Evolutionary conservation across 2,113 vertebrate species (phyloP).

Genomic region (Diadophis punctatus): DNA sequence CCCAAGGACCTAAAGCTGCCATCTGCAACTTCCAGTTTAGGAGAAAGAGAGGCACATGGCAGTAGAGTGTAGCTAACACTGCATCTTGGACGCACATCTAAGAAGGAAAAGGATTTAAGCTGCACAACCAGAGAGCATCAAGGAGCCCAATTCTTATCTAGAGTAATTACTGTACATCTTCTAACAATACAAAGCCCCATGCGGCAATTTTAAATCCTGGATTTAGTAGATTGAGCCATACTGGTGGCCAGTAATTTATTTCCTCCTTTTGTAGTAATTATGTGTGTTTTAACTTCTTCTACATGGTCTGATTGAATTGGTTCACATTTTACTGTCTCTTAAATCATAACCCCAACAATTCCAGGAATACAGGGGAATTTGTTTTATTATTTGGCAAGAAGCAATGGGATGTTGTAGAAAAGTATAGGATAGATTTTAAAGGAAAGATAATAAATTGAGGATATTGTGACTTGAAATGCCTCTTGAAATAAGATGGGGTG

Average conservation of each 20-base stretch:
- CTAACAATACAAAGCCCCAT: neutral
- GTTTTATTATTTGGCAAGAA: neutral
- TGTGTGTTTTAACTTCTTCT: neutral
- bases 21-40: neutral
- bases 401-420: neutral
- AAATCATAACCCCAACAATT: neutral
- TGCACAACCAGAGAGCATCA: neutral
- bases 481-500: neutral
- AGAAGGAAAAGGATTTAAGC: neutral
- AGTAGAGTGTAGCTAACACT: neutral
- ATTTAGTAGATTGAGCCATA: neutral
- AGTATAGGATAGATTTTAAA: neutral
- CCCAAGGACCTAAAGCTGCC: neutral
- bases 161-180: neutral
- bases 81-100: neutral
- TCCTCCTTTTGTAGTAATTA: neutral
- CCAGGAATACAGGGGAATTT: neutral
- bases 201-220: neutral
- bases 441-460: neutral
- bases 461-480: neutral
- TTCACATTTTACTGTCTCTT: neutral
- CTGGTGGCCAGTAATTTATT: neutral
- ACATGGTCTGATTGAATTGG: neutral
- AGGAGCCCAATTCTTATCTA: neutral
- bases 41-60: neutral